Percentiles rank a stretch among this genome's conserved stretches.
Evolutionary conservation across 2,113 vertebrate species (phyloP).

Genomic region (Pelecanoides urinatrix): DNA sequence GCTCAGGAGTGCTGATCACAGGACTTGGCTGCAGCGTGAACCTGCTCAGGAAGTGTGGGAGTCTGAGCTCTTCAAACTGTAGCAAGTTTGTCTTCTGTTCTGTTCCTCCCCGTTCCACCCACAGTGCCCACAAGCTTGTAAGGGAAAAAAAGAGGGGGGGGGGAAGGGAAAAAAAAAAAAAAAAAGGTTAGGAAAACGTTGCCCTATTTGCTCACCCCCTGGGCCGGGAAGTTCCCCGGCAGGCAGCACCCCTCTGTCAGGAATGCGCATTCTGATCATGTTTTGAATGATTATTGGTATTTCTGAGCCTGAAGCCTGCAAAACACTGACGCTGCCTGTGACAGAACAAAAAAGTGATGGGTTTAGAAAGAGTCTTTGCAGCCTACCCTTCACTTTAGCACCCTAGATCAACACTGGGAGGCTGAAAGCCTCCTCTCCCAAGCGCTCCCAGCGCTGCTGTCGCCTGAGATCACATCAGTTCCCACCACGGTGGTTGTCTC

Average conservation of each 20-base stretch:
- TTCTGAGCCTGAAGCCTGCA: background rate
- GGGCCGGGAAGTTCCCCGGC: background rate
- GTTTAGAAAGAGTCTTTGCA: background rate
- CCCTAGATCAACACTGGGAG: background rate
- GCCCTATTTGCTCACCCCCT: background rate
- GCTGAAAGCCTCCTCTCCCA: background rate
- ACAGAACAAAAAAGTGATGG: background rate
- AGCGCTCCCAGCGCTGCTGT: background rate
- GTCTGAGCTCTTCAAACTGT: background rate
- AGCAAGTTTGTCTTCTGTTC: background rate
- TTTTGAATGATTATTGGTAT: background rate
- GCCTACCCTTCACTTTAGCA: background rate
- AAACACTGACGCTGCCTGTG: background rate
- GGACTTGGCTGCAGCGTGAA: background rate
- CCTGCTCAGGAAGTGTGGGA: background rate
- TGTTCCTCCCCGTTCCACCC: background rate
- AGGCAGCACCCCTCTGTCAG: background rate
- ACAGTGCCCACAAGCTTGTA: background rate
- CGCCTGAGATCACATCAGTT: background rate
- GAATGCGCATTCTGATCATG: background rate
- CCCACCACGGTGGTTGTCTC: background rate
- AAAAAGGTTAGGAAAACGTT: background rate
- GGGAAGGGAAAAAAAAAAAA: too few species aligned
- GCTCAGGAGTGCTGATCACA: background rate
- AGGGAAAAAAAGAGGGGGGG: rapidly evolving